Evolutionary conservation across 2,797 vertebrate species (phyloP).

Genomic region (Chelonia mydas): DNA sequence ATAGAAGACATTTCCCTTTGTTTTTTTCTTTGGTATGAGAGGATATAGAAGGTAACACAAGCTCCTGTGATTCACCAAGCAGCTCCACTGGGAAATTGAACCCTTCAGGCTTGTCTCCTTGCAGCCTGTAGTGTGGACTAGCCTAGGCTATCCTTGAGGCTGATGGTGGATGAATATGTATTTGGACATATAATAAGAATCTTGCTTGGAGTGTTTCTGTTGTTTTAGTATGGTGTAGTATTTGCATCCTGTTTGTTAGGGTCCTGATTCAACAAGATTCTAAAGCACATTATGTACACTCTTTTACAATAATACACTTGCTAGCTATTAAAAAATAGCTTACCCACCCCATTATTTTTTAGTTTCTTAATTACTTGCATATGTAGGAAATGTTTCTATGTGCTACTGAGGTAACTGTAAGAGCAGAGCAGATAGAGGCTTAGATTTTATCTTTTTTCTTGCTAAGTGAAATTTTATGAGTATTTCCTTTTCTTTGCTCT

Average conservation of each 20-base stretch:
- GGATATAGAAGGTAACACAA: too few relatives aligned
- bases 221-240: neutral
- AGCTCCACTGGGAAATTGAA: too few relatives aligned
- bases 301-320: neutral
- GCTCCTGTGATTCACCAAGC: too few relatives aligned
- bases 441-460: neutral
- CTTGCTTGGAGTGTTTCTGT: neutral
- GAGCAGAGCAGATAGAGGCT: neutral
- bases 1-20: too few relatives aligned
- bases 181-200: neutral
- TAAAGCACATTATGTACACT: neutral
- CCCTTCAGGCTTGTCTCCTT: too few relatives aligned
- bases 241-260: neutral
- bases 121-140: too few relatives aligned
- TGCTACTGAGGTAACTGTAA: neutral
- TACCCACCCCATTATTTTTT: neutral
- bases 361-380: neutral
- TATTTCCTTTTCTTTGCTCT: neutral
- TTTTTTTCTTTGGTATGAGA: too few relatives aligned
- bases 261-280: neutral
- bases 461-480: neutral
- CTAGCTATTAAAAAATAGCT: neutral
- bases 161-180: too few relatives aligned
- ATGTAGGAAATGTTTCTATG: neutral
- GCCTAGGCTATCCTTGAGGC: too few relatives aligned